These are phyloP conservation scores for Noturus placidus DNA, from an alignment of 2,113 vertebrate species.

Conservation along the genomic window DNA sequence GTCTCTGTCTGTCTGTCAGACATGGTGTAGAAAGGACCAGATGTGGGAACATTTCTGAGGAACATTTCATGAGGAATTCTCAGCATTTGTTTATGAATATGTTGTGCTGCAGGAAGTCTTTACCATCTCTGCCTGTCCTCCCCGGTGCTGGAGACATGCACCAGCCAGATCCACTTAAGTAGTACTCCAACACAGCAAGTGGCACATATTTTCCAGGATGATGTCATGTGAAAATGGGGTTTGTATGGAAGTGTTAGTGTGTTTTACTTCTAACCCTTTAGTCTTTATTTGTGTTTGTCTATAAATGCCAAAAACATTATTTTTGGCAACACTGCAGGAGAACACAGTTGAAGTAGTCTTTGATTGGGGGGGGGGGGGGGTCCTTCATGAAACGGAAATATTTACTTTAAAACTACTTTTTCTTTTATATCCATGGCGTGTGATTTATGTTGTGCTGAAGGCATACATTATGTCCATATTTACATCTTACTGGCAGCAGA, in stretches of 20 bases:
- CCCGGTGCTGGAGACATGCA: slow-evolving; percentile 16
- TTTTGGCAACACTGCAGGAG: not conserved
- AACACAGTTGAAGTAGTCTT: not conserved
- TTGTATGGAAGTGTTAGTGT: not conserved
- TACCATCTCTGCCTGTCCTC: not conserved
- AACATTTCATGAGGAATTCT: slow-evolving; percentile 44
- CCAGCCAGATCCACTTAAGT: slow-evolving; percentile 19
- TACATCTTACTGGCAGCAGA: slow-evolving; percentile 37
- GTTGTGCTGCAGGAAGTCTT: slow-evolving; percentile 1
- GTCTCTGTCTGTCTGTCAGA: not conserved
- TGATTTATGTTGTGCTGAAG: slow-evolving; percentile 45
- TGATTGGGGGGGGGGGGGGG: not conserved
- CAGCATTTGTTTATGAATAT: slow-evolving; percentile 38
- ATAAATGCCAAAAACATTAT: not conserved
- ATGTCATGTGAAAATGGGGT: slow-evolving; percentile 36
- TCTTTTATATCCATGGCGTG: not conserved
- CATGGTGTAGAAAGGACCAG: not conserved
- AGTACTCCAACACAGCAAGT: slow-evolving; percentile 13
- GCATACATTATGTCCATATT: slow-evolving; percentile 36
- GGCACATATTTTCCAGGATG: slow-evolving; percentile 28
- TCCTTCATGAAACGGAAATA: not conserved
- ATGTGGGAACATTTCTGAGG: not conserved
- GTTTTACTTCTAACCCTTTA: not conserved
- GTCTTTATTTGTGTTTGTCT: slow-evolving; percentile 22
- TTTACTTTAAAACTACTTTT: not conserved